Evolutionary conservation across 2,888 invertebrate species (phyloP).

Genomic region (Brachypalpus laphriformis): DNA sequence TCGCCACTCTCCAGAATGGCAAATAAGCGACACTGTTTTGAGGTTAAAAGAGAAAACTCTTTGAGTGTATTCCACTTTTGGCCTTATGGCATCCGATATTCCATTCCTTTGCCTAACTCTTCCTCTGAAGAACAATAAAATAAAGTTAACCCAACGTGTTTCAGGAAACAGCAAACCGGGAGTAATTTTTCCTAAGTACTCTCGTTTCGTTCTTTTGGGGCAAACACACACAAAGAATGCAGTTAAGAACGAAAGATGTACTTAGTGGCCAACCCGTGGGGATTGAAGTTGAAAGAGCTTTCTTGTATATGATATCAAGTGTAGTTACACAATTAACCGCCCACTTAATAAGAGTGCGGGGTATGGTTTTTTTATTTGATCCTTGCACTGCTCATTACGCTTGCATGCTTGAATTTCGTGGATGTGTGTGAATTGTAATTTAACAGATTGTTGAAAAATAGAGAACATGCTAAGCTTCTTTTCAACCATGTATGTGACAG

Average conservation of each 20-base stretch:
- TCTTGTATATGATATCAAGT: constrained; percentile 21
- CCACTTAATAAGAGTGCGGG: constrained; percentile 15
- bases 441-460: background rate
- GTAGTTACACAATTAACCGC: constrained; percentile 37
- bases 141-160: constrained; percentile 52
- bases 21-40: constrained; percentile 31
- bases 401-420: background rate
- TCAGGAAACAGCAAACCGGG: constrained; percentile 47
- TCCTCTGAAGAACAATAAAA: constrained; percentile 31
- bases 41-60: constrained; percentile 27
- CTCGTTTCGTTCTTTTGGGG: constrained; percentile 6
- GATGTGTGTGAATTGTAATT: background rate
- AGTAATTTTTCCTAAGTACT: constrained; percentile 52
- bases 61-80: constrained; percentile 38
- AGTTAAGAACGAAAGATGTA: constrained; percentile 25
- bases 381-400: constrained; percentile 10
- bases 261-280: constrained; percentile 31
- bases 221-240: background rate
- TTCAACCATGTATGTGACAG: too few relatives aligned
- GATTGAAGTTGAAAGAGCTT: constrained; percentile 13
- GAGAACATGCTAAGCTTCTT: too few relatives aligned
- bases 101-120: constrained; percentile 25
- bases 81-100: constrained; percentile 44
- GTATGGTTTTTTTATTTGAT: background rate
- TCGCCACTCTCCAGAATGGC: constrained; percentile 22